These are phyloP conservation scores for Agrypnia vestita DNA, from an alignment of 1,140 invertebrate species.

Conservation along the genomic window DNA sequence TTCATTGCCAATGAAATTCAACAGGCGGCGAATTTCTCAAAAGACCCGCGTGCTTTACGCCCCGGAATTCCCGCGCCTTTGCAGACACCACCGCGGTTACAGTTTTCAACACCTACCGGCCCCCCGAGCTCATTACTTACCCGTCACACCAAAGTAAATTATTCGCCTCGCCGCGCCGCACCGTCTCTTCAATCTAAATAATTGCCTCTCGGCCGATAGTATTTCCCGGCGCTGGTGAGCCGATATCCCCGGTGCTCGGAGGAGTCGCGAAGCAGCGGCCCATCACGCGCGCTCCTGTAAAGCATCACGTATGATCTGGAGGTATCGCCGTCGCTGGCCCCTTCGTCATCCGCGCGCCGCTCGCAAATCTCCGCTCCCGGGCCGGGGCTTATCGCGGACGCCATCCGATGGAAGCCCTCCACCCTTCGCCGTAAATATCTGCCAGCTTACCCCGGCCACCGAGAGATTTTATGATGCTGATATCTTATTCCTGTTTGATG, in stretches of 20 bases:
- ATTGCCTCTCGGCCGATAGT: slow-evolving; percentile 3
- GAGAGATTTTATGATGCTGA: slow-evolving; percentile 38
- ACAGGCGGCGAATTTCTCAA: no score
- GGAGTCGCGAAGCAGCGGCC: not conserved
- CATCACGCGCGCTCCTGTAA: not conserved
- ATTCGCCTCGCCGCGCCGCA: not conserved
- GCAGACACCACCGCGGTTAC: not conserved
- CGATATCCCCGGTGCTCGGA: not conserved
- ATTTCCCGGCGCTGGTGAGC: not conserved
- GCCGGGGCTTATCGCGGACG: slow-evolving; percentile 7
- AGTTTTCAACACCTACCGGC: not conserved
- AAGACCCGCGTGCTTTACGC: no score
- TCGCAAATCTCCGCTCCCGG: slow-evolving; percentile 26
- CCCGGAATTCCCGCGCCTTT: no score
- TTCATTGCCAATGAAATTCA: no score
- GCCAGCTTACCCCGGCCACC: not conserved
- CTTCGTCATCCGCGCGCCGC: not conserved
- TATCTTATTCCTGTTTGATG: slow-evolving; percentile 24
- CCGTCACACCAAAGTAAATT: not conserved
- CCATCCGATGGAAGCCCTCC: slow-evolving; percentile 22
- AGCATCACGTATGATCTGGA: slow-evolving; percentile 30
- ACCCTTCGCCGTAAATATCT: slow-evolving; percentile 26
- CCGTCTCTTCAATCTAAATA: slow-evolving; percentile 21
- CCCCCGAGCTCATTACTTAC: not conserved
- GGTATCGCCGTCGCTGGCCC: not conserved